Base-by-base conservation (phyloP, 1,140 invertebrate genomes). In the Plectrocnemia conspersa region DNA sequence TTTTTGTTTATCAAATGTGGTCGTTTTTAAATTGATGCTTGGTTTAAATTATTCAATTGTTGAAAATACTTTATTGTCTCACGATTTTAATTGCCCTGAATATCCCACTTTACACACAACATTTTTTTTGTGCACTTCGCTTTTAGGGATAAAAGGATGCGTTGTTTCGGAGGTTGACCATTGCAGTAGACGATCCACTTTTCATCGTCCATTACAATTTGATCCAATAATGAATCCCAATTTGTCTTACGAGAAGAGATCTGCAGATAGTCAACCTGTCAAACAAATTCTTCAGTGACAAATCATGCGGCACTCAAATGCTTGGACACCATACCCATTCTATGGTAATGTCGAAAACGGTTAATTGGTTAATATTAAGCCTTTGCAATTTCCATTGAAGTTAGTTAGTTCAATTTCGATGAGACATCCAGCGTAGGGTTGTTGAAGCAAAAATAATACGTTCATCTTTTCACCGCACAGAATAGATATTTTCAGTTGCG, bases 231-330 rank as follows among this genome's bases (percentile, higher is more conserved):
- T 36, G 11, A 18, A 36, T 36, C 3, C 35, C n/a, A n/a, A 32
- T 36, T 36, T 36, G 35, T 36, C 35, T 36, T 9, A 32, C 29
- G 29, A 32, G 35, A 18, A 36, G 35, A 15, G 35, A 36, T 36
- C 35, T 18, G 11, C 35, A 36, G 35, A 36, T 36, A 36, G 35
- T 36, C 35, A 36, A 36, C 35, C 3, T 36, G 3, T 11, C 35
- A 11, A 4, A 3, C 35, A 11, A 36, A 36, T 36, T 36, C 35
- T 36, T 4, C 35, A 11, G 35, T 36, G 35, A 36, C 35, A 32
- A 32, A 32, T n/a, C n/a, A n/a, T n/a, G n/a, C n/a, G n/a, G n/a
- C n/a, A n/a, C n/a, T n/a, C n/a, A n/a, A n/a, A n/a, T n/a, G n/a
- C n/a, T n/a, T n/a, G n/a, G n/a, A n/a, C n/a, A n/a, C n/a, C n/a